These are phyloP conservation scores for Rhinoptilus africanus DNA, from an alignment of 2,113 vertebrate genomes.

Conservation along the genomic window DNA sequence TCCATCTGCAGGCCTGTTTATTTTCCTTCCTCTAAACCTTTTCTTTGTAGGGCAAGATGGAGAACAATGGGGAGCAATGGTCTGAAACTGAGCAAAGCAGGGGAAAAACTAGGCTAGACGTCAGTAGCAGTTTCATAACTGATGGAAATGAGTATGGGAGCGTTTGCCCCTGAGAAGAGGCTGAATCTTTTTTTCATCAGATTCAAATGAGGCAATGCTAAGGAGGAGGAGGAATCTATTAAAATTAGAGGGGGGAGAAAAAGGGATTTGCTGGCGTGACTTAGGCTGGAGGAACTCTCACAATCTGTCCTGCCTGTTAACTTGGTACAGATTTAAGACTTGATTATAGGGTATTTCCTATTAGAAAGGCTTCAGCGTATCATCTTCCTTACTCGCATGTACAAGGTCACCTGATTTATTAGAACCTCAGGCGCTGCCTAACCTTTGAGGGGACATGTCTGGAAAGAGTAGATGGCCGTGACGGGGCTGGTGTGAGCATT, in stretches of 20 bases:
- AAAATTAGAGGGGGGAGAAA: background rate
- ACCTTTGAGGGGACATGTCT: background rate
- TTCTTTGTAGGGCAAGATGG: background rate
- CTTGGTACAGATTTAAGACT: background rate
- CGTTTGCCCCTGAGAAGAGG: background rate
- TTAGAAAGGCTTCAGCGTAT: background rate
- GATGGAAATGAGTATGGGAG: background rate
- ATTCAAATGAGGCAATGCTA: conserved; percentile 3
- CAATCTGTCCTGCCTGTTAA: background rate
- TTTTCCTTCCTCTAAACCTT: background rate
- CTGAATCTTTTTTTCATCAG: background rate
- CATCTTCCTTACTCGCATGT: background rate
- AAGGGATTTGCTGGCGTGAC: background rate
- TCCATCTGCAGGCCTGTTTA: background rate
- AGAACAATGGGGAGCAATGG: background rate
- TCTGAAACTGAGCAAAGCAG: background rate
- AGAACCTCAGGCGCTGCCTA: background rate
- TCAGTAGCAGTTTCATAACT: conserved; percentile 24
- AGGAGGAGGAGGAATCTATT: conserved; percentile 6
- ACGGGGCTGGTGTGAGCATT: background rate
- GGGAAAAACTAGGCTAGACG: background rate
- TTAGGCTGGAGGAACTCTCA: background rate
- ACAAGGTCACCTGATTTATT: background rate
- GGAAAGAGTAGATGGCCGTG: background rate
- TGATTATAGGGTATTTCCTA: background rate